Evolutionary conservation across 2,113 vertebrate species (phyloP).

Genomic region (Chloroceryle aenea): DNA sequence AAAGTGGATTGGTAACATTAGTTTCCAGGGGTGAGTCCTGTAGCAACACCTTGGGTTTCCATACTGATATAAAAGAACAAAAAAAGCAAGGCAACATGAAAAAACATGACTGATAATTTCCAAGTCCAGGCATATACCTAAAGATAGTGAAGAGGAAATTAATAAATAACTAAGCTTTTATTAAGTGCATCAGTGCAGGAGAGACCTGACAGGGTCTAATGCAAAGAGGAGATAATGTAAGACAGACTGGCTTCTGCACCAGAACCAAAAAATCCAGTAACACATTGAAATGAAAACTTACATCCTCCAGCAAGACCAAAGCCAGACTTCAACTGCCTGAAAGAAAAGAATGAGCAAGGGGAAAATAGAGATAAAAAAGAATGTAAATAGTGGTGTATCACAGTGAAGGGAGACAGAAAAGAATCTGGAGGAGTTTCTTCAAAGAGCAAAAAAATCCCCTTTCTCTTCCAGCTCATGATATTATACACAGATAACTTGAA

Average conservation of each 20-base stretch:
- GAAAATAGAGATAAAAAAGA: background rate
- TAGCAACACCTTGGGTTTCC: background rate
- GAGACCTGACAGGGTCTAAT: background rate
- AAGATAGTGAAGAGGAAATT: background rate
- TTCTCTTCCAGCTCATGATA: background rate
- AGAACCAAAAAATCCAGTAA: background rate
- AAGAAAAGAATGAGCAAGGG: background rate
- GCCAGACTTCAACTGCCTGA: background rate
- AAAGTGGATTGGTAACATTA: background rate
- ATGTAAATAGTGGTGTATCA: background rate
- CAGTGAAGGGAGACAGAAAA: background rate
- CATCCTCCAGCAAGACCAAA: background rate
- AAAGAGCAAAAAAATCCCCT: background rate
- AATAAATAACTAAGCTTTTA: slow-evolving; percentile 47
- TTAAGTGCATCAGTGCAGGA: background rate
- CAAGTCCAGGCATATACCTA: background rate
- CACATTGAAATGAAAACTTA: background rate
- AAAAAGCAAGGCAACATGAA: background rate
- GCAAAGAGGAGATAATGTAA: background rate
- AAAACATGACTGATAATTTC: background rate
- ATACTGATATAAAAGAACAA: background rate
- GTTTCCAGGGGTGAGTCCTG: background rate
- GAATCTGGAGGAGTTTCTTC: slow-evolving; percentile 1
- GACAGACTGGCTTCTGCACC: background rate
- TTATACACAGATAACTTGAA: background rate